These are phyloP conservation scores for Liparis tanakae DNA, from an alignment of 2,797 vertebrate genomes.

Conservation along the genomic window DNA sequence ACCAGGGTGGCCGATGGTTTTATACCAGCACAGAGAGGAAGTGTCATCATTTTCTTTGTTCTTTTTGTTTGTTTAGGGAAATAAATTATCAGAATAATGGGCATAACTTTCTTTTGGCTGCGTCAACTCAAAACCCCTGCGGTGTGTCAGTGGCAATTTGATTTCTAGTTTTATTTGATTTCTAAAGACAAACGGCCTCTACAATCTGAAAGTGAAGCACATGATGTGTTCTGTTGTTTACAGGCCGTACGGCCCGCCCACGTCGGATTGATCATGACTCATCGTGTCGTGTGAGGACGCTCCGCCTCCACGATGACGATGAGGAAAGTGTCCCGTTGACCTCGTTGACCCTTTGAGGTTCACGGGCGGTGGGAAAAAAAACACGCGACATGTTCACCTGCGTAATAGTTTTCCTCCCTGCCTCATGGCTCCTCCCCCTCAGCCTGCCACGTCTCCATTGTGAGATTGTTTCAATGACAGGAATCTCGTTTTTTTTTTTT, in stretches of 20 bases:
- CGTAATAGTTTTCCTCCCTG: conserved; percentile 37
- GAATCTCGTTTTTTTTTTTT: conserved; percentile 72
- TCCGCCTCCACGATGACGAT: conserved; percentile 6
- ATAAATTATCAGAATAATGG: too few species aligned
- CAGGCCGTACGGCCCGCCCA: neutral
- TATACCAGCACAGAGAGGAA: too few species aligned
- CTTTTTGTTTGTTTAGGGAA: too few species aligned
- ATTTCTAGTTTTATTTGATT: too few species aligned
- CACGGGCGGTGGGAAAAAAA: conserved; percentile 32
- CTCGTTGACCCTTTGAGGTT: conserved; percentile 41
- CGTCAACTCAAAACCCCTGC: too few species aligned
- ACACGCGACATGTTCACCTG: conserved; percentile 39
- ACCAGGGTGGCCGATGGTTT: too few species aligned
- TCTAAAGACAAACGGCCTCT: too few species aligned
- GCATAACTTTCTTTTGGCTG: too few species aligned
- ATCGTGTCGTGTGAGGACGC: conserved; percentile 23
- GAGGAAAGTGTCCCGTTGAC: conserved; percentile 14
- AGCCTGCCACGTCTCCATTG: conserved; percentile 42
- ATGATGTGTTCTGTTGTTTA: conserved; percentile 1
- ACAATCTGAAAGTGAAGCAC: neutral
- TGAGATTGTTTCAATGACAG: conserved; percentile 66
- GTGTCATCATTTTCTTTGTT: too few species aligned
- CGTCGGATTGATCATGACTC: conserved; percentile 32
- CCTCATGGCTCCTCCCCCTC: conserved; percentile 52
- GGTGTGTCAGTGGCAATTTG: too few species aligned